These are phyloP conservation scores for Pangasius mekongensis DNA, from an alignment of 2,797 vertebrate genomes.

Conservation along the genomic window DNA sequence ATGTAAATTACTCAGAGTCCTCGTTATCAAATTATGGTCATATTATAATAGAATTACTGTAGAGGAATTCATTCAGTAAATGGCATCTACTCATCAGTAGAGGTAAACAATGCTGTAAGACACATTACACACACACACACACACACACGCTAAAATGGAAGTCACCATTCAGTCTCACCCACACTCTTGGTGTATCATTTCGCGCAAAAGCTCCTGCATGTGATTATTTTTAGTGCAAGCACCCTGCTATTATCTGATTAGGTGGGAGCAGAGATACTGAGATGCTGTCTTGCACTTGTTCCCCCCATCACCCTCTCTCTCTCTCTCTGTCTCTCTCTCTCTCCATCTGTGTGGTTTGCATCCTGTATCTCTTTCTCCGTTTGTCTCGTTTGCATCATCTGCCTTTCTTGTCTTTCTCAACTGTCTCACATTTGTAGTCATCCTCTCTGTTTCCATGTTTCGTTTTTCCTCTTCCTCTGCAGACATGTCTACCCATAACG, in stretches of 20 bases:
- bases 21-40: conserved; percentile 37
- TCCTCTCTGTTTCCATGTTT: not conserved
- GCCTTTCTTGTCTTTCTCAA: not conserved
- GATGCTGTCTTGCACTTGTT: conserved; percentile 34
- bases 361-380: conserved; percentile 13
- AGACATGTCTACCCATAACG: not conserved
- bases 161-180: conserved; percentile 16
- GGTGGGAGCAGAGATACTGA: conserved; percentile 34
- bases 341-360: conserved; percentile 1
- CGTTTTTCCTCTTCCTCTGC: not conserved
- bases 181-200: conserved; percentile 15
- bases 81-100: conserved; percentile 24
- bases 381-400: conserved; percentile 17
- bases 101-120: conserved; percentile 32
- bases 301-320: not conserved
- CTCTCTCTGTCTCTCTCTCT: not conserved
- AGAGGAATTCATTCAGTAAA: conserved; percentile 36
- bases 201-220: conserved; percentile 27
- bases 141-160: conserved; percentile 17
- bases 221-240: conserved; percentile 39
- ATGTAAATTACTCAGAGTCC: conserved; percentile 16
- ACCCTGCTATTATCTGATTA: conserved; percentile 51
- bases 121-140: conserved; percentile 12
- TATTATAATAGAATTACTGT: conserved; percentile 41
- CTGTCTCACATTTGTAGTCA: not conserved